These are phyloP conservation scores for Pluvianellus socialis DNA, from an alignment of 2,113 vertebrate species.

Conservation along the genomic window DNA sequence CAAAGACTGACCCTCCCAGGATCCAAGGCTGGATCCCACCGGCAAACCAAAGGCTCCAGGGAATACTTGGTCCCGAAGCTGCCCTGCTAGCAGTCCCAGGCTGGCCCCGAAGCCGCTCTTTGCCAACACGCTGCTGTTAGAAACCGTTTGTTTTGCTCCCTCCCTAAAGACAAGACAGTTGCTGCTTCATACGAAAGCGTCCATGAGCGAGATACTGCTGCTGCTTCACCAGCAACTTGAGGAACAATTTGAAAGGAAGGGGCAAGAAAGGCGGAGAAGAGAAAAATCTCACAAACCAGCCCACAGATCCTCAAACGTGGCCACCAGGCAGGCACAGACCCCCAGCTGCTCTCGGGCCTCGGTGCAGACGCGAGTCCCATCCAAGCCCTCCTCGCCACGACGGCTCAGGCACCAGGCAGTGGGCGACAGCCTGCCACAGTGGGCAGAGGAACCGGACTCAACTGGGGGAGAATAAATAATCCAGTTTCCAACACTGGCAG, in stretches of 20 bases:
- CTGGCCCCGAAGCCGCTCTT: not conserved
- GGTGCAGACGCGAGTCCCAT: not conserved
- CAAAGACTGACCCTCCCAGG: not conserved
- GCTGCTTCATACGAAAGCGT: not conserved
- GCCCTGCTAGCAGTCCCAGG: not conserved
- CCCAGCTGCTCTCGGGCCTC: not conserved
- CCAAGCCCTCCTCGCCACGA: not conserved
- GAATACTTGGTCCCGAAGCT: not conserved
- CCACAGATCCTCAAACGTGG: not conserved
- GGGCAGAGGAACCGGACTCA: not conserved
- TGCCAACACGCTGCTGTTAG: not conserved
- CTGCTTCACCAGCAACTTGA: not conserved
- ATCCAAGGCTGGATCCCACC: not conserved
- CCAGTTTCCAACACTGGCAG: not conserved
- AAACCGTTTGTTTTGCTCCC: not conserved
- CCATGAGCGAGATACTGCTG: not conserved
- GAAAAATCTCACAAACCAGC: rapidly evolving
- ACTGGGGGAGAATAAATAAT: not conserved
- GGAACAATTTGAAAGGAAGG: not conserved
- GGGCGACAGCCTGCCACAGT: not conserved
- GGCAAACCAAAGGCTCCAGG: not conserved
- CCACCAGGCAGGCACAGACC: not conserved
- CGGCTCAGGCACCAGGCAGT: not conserved
- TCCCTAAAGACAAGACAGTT: not conserved
- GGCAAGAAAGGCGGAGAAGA: not conserved